Conservation (phyloP, 2,888 invertebrate genomes). For the Scaptomyza tumidula region DNA sequence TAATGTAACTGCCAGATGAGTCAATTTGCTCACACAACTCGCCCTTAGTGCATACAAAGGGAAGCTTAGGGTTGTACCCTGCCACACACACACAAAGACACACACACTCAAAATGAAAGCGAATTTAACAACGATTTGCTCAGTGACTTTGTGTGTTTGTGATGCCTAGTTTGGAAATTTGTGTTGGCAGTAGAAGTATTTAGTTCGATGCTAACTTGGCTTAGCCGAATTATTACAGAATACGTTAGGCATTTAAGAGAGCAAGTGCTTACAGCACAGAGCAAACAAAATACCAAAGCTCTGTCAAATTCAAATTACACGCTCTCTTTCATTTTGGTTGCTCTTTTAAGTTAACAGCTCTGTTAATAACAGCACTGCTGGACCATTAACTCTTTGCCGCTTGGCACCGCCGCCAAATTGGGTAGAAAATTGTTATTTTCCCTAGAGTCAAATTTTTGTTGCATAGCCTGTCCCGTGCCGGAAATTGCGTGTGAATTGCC, state of each 20-base stretch:
- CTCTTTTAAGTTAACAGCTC: constrained; percentile 27
- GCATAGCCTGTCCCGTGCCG: constrained; percentile 28
- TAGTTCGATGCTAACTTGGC: constrained; percentile 3
- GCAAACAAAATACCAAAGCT: background rate
- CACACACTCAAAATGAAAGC: background rate
- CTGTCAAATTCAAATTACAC: constrained; percentile 27
- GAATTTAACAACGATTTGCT: background rate
- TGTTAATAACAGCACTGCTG: constrained; percentile 19
- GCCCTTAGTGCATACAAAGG: constrained; percentile 17
- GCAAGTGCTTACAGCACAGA: constrained; percentile 1
- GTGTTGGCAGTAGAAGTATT: constrained; percentile 13
- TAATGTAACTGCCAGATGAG: constrained; percentile 67
- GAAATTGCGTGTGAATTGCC: constrained; percentile 48
- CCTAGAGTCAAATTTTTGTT: constrained; percentile 61
- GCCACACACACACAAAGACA: background rate
- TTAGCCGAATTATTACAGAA: constrained; percentile 13
- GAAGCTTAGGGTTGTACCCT: constrained; percentile 36
- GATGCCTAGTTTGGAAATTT: background rate
- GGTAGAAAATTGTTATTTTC: constrained; percentile 73
- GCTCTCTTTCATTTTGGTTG: constrained; percentile 11
- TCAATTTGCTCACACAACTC: constrained; percentile 44
- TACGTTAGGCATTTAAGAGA: constrained; percentile 17
- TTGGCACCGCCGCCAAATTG: constrained; percentile 55
- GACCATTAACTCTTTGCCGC: constrained; percentile 7
- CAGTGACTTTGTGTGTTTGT: background rate